Percentiles rank a stretch among this genome's conserved stretches.
Conservation (phyloP, 2,888 invertebrate species). For the Petrolisthes manimaculis region DNA sequence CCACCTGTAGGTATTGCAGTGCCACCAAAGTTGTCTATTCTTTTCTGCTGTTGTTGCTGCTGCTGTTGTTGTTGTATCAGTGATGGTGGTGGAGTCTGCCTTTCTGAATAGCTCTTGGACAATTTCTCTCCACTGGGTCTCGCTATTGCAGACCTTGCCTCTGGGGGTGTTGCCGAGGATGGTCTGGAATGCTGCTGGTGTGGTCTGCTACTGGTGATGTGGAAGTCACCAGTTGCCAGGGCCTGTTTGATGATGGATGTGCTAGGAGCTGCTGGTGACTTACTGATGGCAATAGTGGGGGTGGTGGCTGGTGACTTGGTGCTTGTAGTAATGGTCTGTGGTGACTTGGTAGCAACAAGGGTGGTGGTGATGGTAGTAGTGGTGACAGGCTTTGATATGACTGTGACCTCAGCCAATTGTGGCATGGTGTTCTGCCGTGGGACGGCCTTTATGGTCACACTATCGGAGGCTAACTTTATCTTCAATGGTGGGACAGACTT, state of each 20-base stretch:
- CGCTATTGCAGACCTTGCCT: neutral
- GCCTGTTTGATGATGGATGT: too few species aligned
- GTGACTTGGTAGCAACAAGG: neutral
- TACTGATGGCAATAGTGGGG: too few species aligned
- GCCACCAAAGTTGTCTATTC: constrained; percentile 24
- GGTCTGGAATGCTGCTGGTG: neutral
- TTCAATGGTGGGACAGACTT: constrained; percentile 55
- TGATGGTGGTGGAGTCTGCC: constrained; percentile 22
- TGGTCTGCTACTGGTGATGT: too few species aligned
- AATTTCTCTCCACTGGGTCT: constrained; percentile 4
- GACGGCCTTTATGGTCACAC: constrained; percentile 47
- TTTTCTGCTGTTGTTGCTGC: neutral
- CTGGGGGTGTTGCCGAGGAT: constrained; percentile 2
- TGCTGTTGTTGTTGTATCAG: neutral
- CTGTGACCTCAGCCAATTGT: constrained; percentile 4
- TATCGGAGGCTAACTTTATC: constrained; percentile 51
- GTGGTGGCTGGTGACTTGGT: too few species aligned
- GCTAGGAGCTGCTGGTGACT: too few species aligned
- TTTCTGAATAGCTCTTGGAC: neutral
- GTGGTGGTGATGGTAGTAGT: constrained; percentile 5
- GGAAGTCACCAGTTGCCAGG: too few species aligned
- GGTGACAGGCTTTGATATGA: neutral
- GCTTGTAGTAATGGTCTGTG: too few species aligned
- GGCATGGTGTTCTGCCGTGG: constrained; percentile 10
- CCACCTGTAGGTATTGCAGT: constrained; percentile 45